phyloP scores from a whole-genome alignment of 2,797 vertebrate genomes.

The Anabas testudineus region DNA sequence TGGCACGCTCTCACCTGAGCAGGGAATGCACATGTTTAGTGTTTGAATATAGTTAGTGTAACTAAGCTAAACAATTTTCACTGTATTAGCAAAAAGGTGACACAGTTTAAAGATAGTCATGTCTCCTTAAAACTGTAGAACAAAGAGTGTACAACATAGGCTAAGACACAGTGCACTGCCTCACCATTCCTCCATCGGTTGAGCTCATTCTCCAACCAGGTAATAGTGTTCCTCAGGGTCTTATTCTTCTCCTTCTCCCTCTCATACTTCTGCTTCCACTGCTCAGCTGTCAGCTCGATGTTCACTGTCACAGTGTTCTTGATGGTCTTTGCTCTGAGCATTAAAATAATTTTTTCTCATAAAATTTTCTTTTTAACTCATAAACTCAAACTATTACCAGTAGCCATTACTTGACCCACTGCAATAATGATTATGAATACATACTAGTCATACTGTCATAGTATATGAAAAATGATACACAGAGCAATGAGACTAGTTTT shows the following conservation, averaged over 20 bases:
- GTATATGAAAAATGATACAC: background rate
- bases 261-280: slow-evolving; percentile 99
- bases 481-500: background rate
- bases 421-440: background rate
- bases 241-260: slow-evolving; percentile 95
- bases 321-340: slow-evolving; percentile 95
- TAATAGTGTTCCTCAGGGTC: slow-evolving; percentile 92
- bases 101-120: background rate
- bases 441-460: too few species aligned
- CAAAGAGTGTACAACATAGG: too few species aligned
- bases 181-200: slow-evolving; percentile 97
- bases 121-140: too few species aligned
- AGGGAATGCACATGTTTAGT: background rate
- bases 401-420: background rate
- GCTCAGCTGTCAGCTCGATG: slow-evolving; percentile 95
- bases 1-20: slow-evolving; percentile 92
- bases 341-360: background rate
- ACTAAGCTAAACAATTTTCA: background rate
- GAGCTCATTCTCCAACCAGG: slow-evolving; percentile 97
- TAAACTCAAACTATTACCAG: background rate
- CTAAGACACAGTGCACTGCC: slow-evolving; percentile 10
- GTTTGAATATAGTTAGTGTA: background rate
- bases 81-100: background rate
- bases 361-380: background rate
- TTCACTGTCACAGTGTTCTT: slow-evolving; percentile 99